Evolutionary conservation across 2,888 invertebrate species (phyloP).

Genomic region (Seira musarum): DNA sequence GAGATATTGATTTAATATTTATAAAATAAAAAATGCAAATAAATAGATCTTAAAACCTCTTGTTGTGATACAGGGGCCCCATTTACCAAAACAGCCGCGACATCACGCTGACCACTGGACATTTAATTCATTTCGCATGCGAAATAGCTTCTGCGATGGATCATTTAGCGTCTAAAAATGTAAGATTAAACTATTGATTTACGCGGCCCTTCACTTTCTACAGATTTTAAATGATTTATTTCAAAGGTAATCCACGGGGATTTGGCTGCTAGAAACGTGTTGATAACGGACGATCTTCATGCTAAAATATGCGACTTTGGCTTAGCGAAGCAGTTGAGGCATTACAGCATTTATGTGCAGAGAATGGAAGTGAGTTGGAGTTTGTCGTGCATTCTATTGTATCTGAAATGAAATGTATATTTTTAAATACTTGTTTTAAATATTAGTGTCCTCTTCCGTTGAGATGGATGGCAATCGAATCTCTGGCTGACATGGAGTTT

Average conservation of each 20-base stretch:
- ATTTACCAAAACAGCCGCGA: slow-evolving; percentile 37
- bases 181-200: background rate
- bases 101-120: slow-evolving; percentile 27
- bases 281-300: slow-evolving; percentile 46
- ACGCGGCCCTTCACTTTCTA: no score
- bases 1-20: background rate
- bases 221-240: no score
- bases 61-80: slow-evolving; percentile 26
- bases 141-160: slow-evolving; percentile 51
- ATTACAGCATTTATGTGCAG: slow-evolving; percentile 60
- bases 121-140: slow-evolving; percentile 36
- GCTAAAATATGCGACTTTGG: slow-evolving; percentile 64
- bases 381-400: background rate
- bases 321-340: slow-evolving; percentile 52
- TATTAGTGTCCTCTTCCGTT: slow-evolving; percentile 49
- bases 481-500: slow-evolving; percentile 51
- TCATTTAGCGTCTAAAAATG: slow-evolving; percentile 47
- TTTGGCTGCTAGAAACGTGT: slow-evolving; percentile 59
- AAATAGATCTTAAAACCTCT: no score
- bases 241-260: slow-evolving; percentile 57
- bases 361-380: slow-evolving; percentile 35
- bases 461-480: slow-evolving; percentile 56
- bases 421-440: background rate
- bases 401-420: background rate
- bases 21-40: no score